Evolutionary conservation across 2,888 invertebrate genomes (phyloP), one percentile per base, ranked within the genome.

Genomic region (Nephrotoma appendiculata): DNA sequence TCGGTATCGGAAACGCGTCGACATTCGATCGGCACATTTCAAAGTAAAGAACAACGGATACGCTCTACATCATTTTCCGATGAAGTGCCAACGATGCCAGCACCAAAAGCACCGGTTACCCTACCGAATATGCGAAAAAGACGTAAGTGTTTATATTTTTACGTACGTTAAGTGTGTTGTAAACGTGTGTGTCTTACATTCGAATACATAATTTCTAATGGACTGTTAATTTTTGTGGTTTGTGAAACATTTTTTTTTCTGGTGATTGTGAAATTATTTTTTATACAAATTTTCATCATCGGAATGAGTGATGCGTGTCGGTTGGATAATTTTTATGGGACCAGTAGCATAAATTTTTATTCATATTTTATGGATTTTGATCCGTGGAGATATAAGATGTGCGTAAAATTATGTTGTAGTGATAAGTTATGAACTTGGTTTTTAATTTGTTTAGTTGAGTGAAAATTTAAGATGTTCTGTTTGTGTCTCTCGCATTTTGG

Each of bases 61-160:
- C 86, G 86, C 7, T 86, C 86, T 89, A 88, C 90, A 87, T 89
- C 90, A 12, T 89, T 91, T 48, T 91, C 90, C 87, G 91, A 91
- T 90, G 92, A 91, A 89, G 91, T 91, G 88, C 91, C 91, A 88
- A 91, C 89, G 89, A 91, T 91, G 91, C 89, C 91, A 89, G 91
- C 91, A 9, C 91, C 91, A 12, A 89, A 91, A 45, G 91, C 91
- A 85, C 91, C 91, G 2, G 71, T 71, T 5, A 87, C 90, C 4
- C 88, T 90, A 12, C 45, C 52, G 19, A 19, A 83, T 52, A 44
- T 90, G 88, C 89, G 88, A 45, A 88, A 84, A 87, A 88, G 90
- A 89, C 91, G 91, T 91, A 88, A 91, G 91, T 90, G 85, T n/a
- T 71, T 85, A 44, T 43, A 19, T 43, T 41, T 41, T n/a, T 86